These are phyloP conservation scores for Lipophrys pholis DNA, from an alignment of 2,113 vertebrate species.

Conservation along the genomic window DNA sequence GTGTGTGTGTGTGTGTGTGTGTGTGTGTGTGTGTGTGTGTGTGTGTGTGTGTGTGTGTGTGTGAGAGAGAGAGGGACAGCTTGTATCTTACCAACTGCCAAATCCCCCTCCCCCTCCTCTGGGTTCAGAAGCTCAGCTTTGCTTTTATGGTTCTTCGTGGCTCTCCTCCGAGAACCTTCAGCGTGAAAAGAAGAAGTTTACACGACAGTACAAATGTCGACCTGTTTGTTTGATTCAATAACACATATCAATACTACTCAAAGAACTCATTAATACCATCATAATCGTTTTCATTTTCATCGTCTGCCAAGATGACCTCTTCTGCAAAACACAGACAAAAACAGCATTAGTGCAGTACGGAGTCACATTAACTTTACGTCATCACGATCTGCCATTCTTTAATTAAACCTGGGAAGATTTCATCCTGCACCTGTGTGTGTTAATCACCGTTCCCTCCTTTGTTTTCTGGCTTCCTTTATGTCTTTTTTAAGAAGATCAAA, in stretches of 20 bases:
- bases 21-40: neutral
- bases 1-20: too few species aligned
- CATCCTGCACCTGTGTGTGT: conserved; percentile 43
- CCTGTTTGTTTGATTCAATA: neutral
- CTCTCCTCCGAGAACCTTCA: conserved; percentile 87
- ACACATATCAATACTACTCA: neutral
- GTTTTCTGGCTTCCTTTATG: conserved; percentile 41
- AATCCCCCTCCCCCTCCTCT: conserved; percentile 91
- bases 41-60: too few species aligned
- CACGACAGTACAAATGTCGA: neutral
- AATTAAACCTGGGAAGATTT: conserved; percentile 18
- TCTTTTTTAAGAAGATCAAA: conserved; percentile 69
- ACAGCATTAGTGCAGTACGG: conserved; percentile 13
- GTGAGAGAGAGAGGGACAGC: neutral
- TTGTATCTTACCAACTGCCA: conserved; percentile 86
- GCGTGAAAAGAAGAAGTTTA: neutral
- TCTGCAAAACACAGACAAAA: conserved; percentile 78
- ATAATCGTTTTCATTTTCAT: conserved; percentile 90
- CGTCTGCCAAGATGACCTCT: conserved; percentile 94
- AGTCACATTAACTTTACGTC: neutral
- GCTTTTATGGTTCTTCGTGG: conserved; percentile 93
- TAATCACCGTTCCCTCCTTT: conserved; percentile 27
- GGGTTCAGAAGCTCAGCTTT: conserved; percentile 89
- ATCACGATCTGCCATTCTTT: conserved; percentile 12
- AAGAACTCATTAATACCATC: conserved; percentile 84